Base-by-base conservation (phyloP, 2,888 invertebrate genomes). In the Belgica antarctica region DNA sequence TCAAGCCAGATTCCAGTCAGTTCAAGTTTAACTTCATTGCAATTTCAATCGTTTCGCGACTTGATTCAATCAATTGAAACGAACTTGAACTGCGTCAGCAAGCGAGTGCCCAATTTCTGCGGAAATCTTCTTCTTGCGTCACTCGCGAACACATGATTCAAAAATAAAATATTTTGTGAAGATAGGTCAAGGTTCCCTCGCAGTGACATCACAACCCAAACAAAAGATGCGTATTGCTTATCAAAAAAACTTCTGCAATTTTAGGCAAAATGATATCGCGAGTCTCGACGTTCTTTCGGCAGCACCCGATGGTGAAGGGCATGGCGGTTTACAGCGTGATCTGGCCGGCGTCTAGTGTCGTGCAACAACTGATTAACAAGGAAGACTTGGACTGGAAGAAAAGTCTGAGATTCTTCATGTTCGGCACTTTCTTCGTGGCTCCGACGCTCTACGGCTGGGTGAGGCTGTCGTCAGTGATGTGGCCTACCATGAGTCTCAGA, bases 361-460 rank as follows among this genome's bases (percentile, higher is more conserved):
- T 88, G 75, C 89, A 89, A 77, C 89, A 90, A 80, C 83, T 85
- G 7, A 83, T 88, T 72, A 85, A 86, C 75, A 87, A 87, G 62
- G 86, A 83, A 47, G 81, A 79, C 72, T 87, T 85, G 76, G 88
- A 89, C 75, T 88, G 87, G 86, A 83, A 81, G 78, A 85, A 89
- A 76, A 86, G 87, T 73, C 79, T 86, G 34, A 83, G 91, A 72
- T 93, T 88, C 80, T 87, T 89, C 75, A 75, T 91, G 63, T 92
- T 89, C 78, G 92, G 92, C n/a, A 86, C 89, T 5, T 84, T 89
- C 62, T 90, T 89, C 78, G 89, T 90, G 19, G 92, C 92, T 1
- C 92, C 92, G 10, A 89, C 90, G 3, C 79, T 92, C 0, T 92
- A 90, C 75, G 84, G 85, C 70, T 92, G 92, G 92, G 81, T 94